Evolutionary conservation across 1,140 invertebrate genomes (phyloP), one percentile per base, ranked within the genome.

Genomic region (Calosoma granatense): DNA sequence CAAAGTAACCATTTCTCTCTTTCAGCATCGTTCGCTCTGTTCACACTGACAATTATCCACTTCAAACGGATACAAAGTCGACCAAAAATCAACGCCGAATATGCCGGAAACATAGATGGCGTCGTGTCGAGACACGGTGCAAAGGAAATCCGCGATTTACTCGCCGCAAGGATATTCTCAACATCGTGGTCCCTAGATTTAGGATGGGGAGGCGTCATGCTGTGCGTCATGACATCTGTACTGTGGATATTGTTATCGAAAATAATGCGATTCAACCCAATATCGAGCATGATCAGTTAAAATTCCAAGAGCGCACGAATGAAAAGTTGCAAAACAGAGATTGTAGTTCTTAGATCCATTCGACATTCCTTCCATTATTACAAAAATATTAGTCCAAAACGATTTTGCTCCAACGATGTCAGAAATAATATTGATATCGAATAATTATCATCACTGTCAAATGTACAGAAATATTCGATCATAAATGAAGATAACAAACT

Each of bases 21-120:
- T 80, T 9, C 77, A 92, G 89, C 88, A 22, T 81, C 89, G 0
- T 94, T 94, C 67, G 88, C 88, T 22, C 78, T 91, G 52, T 94
- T 94, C 72, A 91, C 89, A 0, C 72, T 94, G 52, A 88, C 87
- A 72, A 94, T 94, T 68, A 92, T 93, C 64, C 86, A 93, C 66
- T 90, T 90, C 69, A 94, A 94, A 68, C 77, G 90, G 11, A 79
- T 83, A 47, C 86, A 89, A 63, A 82, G 82, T 6, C 80, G 79
- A 3, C 76, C 81, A 0, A 74, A 77, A 60, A 65, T 74, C 9
- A 36, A 22, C 60, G 60, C 53, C 56, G 68, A 75, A 65, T 69
- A 75, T 22, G 82, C 84, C 60, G 81, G 81, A 39, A 82, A 81
- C 0, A 81, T 81, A 3, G 85, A 87, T 64, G 85, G 85, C 0